Evolutionary conservation across 2,888 invertebrate species (phyloP).

Genomic region (Nyleta sp.): DNA sequence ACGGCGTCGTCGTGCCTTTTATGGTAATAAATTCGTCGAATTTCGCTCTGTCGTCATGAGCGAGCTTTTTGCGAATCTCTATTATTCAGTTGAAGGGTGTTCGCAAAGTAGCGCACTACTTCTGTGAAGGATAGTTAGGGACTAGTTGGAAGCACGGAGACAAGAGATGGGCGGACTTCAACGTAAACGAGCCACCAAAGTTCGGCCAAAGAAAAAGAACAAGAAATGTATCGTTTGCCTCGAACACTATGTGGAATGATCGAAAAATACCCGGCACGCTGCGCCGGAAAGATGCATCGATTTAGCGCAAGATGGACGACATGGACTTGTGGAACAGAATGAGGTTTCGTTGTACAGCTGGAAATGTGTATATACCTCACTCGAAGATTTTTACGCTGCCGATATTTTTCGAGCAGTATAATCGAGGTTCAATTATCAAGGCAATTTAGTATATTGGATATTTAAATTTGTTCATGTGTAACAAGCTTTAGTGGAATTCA

Average conservation of each 20-base stretch:
- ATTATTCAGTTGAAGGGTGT: conserved; percentile 30
- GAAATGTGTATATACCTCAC: conserved; percentile 34
- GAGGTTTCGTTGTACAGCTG: conserved; percentile 25
- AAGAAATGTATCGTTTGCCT: conserved; percentile 52
- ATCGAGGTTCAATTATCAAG: neutral
- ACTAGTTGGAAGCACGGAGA: conserved; percentile 34
- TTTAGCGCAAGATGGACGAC: conserved; percentile 57
- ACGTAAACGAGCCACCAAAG: conserved; percentile 59
- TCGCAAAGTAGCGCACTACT: conserved; percentile 23
- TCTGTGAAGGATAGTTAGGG: conserved; percentile 38
- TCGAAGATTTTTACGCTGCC: conserved; percentile 6
- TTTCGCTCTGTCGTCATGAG: neutral
- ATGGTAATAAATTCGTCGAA: conserved; percentile 11
- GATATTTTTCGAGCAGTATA: conserved; percentile 7
- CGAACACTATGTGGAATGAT: conserved; percentile 51
- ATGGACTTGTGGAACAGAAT: conserved; percentile 40
- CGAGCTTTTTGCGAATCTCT: conserved; percentile 21
- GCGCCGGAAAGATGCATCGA: conserved; percentile 58
- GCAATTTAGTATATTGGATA: neutral
- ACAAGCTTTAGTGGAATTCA: too few species aligned
- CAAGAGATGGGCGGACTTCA: conserved; percentile 60
- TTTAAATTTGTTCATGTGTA: too few species aligned
- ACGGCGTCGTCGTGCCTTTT: too few species aligned
- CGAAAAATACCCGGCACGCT: conserved; percentile 62
- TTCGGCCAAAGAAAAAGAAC: conserved; percentile 30